Conservation (phyloP, 2,888 invertebrate genomes). For the Onchidella celtica region DNA sequence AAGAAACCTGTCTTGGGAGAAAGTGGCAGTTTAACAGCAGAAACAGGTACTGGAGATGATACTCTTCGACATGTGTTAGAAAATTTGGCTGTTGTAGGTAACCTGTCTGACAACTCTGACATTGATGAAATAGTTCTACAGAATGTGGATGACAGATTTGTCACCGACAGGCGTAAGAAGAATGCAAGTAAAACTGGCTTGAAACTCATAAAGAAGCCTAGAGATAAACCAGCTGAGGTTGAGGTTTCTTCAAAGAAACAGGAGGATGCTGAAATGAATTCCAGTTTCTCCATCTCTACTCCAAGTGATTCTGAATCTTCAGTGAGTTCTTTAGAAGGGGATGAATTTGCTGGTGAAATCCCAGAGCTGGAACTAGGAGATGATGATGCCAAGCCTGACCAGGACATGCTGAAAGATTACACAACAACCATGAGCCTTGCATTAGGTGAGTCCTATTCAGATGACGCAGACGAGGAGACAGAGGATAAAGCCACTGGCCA, state of each 20-base stretch:
- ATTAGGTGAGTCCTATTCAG: constrained; percentile 61
- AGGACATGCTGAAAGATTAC: constrained; percentile 69
- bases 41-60: constrained; percentile 47
- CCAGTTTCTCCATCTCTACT: constrained; percentile 72
- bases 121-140: constrained; percentile 54
- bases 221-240: background rate
- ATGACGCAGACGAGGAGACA: constrained; percentile 60
- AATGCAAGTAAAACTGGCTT: background rate
- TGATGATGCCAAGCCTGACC: constrained; percentile 66
- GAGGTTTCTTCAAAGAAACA: background rate
- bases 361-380: constrained; percentile 57
- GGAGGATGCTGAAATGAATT: constrained; percentile 61
- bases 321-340: constrained; percentile 62
- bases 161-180: constrained; percentile 58
- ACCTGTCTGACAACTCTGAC: constrained; percentile 53
- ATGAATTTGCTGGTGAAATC: constrained; percentile 53
- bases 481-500: constrained; percentile 54
- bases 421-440: constrained; percentile 67
- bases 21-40: background rate
- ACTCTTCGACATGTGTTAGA: constrained; percentile 51
- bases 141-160: constrained; percentile 58
- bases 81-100: constrained; percentile 52
- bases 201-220: constrained; percentile 16
- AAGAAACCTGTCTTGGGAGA: background rate
- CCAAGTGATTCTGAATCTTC: constrained; percentile 71